Evolutionary conservation across 2,888 invertebrate species (phyloP).

Genomic region (Julus scanicus): DNA sequence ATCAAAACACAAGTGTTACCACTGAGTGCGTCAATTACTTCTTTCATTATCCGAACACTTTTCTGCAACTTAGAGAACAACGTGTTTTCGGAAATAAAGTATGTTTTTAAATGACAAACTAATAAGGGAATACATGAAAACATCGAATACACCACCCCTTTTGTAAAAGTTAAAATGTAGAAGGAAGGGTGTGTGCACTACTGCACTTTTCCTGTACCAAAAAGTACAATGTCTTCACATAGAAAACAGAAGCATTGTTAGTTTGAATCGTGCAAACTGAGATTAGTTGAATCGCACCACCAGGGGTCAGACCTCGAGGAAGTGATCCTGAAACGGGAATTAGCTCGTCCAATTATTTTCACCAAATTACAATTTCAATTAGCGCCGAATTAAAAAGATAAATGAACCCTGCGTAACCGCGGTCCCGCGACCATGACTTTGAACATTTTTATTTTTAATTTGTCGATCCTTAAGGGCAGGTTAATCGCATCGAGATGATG

Average conservation of each 20-base stretch:
- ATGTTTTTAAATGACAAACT: no score
- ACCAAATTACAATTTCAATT: constrained; percentile 36
- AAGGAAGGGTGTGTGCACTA: no score
- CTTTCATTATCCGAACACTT: no score
- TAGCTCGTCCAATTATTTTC: neutral
- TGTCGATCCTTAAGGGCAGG: neutral
- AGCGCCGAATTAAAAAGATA: constrained; percentile 42
- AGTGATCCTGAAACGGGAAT: constrained; percentile 12
- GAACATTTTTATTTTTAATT: neutral
- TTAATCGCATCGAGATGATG: neutral
- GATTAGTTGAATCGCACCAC: neutral
- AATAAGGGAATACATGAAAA: no score
- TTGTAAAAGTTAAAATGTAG: no score
- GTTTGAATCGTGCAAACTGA: neutral
- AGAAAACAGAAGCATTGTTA: neutral
- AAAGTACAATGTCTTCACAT: no score
- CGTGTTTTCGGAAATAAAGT: no score
- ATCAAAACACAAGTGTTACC: no score
- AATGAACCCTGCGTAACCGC: constrained; percentile 21
- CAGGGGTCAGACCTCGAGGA: constrained; percentile 3
- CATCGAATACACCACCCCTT: no score
- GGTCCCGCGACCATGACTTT: neutral
- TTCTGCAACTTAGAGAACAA: no score
- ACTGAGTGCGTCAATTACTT: no score
- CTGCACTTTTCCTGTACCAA: no score